phyloP scores from a whole-genome alignment of 2,888 invertebrate species.

The Blastobasis lacticolella region DNA sequence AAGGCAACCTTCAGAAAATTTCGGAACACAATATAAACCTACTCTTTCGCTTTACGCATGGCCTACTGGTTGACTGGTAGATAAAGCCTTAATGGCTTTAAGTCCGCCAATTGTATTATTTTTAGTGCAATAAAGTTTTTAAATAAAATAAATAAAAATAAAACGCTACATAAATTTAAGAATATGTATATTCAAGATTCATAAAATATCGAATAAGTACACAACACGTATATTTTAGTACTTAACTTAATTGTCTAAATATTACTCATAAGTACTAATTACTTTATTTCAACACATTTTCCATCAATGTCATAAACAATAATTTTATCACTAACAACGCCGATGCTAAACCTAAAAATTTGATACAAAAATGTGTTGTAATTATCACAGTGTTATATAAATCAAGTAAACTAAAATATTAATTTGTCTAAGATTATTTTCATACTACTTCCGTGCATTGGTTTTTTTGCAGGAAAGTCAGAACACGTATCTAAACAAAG shows the following conservation, averaged over 20 bases:
- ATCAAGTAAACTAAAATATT: not conserved
- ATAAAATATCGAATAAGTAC: slow-evolving; percentile 9
- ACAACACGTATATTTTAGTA: slow-evolving; percentile 3
- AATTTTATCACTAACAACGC: not conserved
- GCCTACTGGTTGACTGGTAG: too few relatives aligned
- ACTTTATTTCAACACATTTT: slow-evolving; percentile 5
- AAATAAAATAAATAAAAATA: too few relatives aligned
- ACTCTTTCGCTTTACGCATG: too few relatives aligned
- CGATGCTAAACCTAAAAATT: not conserved
- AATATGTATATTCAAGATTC: not conserved
- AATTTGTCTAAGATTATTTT: too few relatives aligned
- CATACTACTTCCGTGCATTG: too few relatives aligned
- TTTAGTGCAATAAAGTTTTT: too few relatives aligned
- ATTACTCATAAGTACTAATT: slow-evolving; percentile 6
- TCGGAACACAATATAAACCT: too few relatives aligned
- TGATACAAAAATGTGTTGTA: slow-evolving; percentile 5
- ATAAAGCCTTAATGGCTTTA: too few relatives aligned
- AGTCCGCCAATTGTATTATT: too few relatives aligned
- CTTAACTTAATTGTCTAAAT: not conserved
- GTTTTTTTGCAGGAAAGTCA: too few relatives aligned
- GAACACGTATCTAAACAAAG: too few relatives aligned
- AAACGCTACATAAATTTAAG: too few relatives aligned
- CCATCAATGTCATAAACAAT: not conserved
- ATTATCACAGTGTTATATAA: slow-evolving; percentile 5
- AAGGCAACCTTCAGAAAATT: not conserved